phyloP scores from a whole-genome alignment of 2,888 invertebrate genomes.

The Amiota minor region DNA sequence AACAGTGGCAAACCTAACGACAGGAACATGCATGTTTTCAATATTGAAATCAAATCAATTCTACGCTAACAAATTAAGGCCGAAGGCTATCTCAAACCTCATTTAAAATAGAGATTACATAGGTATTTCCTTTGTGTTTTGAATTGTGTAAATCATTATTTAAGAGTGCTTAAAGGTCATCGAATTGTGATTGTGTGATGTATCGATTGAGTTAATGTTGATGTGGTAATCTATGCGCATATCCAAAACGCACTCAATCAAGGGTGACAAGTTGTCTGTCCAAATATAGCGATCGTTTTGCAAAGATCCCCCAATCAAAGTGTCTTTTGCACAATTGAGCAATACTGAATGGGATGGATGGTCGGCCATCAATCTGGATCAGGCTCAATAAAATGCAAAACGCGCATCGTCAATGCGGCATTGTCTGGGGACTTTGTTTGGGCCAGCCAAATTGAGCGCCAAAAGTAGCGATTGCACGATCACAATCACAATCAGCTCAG shows the following conservation, averaged over 20 bases:
- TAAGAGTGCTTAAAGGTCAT: slow-evolving; percentile 7
- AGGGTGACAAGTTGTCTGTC: slow-evolving; percentile 65
- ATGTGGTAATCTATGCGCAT: slow-evolving; percentile 27
- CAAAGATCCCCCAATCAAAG: slow-evolving; percentile 1
- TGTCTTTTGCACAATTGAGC: background rate
- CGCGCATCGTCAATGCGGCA: slow-evolving; percentile 26
- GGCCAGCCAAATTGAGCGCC: slow-evolving; percentile 25
- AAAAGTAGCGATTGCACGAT: slow-evolving; percentile 42
- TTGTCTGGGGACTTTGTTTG: slow-evolving; percentile 19
- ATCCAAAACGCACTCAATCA: slow-evolving; percentile 54
- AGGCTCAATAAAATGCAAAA: slow-evolving; percentile 64
- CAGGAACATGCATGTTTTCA: slow-evolving; percentile 65
- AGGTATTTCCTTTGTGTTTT: too few species aligned
- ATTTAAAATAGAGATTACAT: too few species aligned
- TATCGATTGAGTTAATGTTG: background rate
- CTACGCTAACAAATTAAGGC: slow-evolving; percentile 56
- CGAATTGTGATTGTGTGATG: background rate
- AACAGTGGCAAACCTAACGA: slow-evolving; percentile 69
- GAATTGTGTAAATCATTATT: too few species aligned
- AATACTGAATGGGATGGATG: background rate
- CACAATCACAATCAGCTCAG: slow-evolving; percentile 57
- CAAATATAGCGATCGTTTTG: slow-evolving; percentile 56
- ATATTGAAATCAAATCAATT: slow-evolving; percentile 63
- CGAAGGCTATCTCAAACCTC: slow-evolving; percentile 37
- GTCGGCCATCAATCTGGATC: slow-evolving; percentile 46